Evolutionary conservation across 2,113 vertebrate genomes (phyloP), one percentile per base, ranked within the genome.

Genomic region (Aphelocoma coerulescens): DNA sequence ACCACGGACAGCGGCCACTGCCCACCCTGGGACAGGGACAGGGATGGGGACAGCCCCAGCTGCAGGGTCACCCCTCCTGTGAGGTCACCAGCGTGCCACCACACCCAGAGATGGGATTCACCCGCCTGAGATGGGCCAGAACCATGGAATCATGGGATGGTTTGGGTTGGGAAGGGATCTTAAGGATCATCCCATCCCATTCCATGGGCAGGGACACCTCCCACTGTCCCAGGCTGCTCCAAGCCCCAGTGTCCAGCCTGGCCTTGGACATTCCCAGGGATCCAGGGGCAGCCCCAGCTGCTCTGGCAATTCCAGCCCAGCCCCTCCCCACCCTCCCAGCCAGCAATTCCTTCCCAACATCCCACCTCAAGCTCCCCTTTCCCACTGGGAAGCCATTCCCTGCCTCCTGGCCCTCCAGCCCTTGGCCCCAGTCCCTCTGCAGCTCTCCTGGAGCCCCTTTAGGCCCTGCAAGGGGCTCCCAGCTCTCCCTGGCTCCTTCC

Each of bases 1-100:
- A 97, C 97, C 98, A 97, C 83, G 97, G 97, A 97, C 97, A 98
- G 97, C 96, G 44, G 78, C 96, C 54, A 15, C 23, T 20, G 39
- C 48, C 58, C 59, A 3, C 22, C 81, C 33, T 11, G 39, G 32
- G 6, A 22, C 46, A 13, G 39, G 32, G 6, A 22, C 46, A 13
- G 2, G 57, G 28, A 20, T 2, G 1, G n/a, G 58, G 46, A 41
- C 37, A 13, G 48, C 21, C 55, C 6, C 63, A 2, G 3, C 43
- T 0, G 27, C 52, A 2, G n/a, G 14, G 24, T 4, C 84, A 52
- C 8, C 41, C 52, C 43, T 3, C 2, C 14, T 3, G 5, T 6
- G 6, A 3, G 41, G 4, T 7, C 3, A 11, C 17, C 18, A 12
- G 7, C 6, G 5, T 11, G 2, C 37, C 11, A 6, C 43, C 75